Evolutionary conservation across 1,140 invertebrate genomes (phyloP), one percentile per base, ranked within the genome.

Genomic region (Pomacea maculata): DNA sequence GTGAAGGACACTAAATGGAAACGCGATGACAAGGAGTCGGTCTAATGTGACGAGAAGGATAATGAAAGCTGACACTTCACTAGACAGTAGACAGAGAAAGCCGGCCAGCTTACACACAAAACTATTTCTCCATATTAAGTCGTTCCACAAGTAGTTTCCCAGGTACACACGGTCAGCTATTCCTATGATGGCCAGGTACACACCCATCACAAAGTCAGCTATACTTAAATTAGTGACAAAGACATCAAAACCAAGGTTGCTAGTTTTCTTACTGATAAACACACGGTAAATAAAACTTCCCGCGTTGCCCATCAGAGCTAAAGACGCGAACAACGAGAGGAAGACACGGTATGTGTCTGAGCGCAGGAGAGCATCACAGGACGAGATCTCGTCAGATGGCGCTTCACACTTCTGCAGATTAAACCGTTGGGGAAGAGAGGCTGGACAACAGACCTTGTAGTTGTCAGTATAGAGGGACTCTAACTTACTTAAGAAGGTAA

Each of bases 1-100:
- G 17, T 7, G 64, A 65, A 65, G 4, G n/a, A 17, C n/a, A 7
- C 17, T 65, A n/a, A 65, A 65, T n/a, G 64, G 64, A 65, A 65
- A 65, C 64, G 0, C 1, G 17, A 65, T 17, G n/a, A 65, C 64
- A 65, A 65, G 17, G 64, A 65, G n/a, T n/a, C 64, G 64, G n/a
- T 65, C 64, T n/a, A 65, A 7, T 65, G 64, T 65, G 64, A 65
- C n/a, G 7, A 65, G 64, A n/a, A 17, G n/a, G n/a, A 65, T 65
- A n/a, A 65, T 65, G 64, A 65, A 65, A 19, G 64, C 64, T n/a
- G 64, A 65, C 64, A 65, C 17, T n/a, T 65, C 64, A 65, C 64
- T 65, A 19, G 64, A 65, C 64, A 65, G n/a, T n/a, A 65, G 64
- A 65, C 17, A 17, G 17, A 65, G 17, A 7, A 65, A 65, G 17